Percentiles rank a stretch among this genome's conserved stretches.
Conservation (phyloP, 2,888 invertebrate species). For the Dicyrtoma fusca region DNA sequence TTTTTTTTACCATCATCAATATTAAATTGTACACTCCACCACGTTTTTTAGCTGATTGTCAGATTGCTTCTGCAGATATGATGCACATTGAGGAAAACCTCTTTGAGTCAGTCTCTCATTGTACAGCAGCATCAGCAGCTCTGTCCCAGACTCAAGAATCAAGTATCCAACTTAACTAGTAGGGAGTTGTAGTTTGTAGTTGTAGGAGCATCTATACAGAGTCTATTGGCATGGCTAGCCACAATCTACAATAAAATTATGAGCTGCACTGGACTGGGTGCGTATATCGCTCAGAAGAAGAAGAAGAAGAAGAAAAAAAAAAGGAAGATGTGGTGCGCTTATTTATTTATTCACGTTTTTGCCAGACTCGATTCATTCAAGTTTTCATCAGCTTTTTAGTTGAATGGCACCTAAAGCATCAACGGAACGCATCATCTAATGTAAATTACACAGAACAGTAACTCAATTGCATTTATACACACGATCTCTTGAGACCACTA, state of each 20-base stretch:
- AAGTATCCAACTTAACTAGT: no score
- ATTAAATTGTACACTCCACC: no score
- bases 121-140: no score
- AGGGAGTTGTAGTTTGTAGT: no score
- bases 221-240: neutral
- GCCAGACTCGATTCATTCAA: slow-evolving; percentile 20
- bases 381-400: slow-evolving; percentile 16
- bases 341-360: slow-evolving; percentile 32
- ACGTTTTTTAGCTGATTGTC: no score
- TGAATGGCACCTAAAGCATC: slow-evolving; percentile 20
- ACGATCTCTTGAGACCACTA: neutral
- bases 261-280: slow-evolving; percentile 1
- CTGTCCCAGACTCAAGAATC: no score
- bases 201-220: no score
- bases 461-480: slow-evolving; percentile 17
- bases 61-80: no score
- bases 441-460: slow-evolving; percentile 18
- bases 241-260: neutral
- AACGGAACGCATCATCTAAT: slow-evolving; percentile 6
- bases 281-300: neutral
- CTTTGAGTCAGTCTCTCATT: no score
- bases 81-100: no score
- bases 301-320: neutral
- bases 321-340: slow-evolving; percentile 8
- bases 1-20: no score